Evolutionary conservation across 2,797 vertebrate genomes (phyloP), one percentile per base, ranked within the genome.

Genomic region (Artibeus jamaicensis): DNA sequence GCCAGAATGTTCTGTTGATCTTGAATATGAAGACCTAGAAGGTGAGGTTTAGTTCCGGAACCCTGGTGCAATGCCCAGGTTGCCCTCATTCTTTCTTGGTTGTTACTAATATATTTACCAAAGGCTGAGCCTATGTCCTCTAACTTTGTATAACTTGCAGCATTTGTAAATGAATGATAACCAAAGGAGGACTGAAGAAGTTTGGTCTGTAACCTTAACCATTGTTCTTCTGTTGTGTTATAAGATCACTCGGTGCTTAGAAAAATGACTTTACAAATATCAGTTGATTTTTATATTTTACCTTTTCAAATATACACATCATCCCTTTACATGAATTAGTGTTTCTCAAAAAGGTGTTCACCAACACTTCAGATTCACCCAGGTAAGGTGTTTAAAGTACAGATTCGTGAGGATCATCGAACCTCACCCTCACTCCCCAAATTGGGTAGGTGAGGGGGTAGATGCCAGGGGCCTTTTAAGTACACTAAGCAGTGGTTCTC

Each of bases 241-340:
- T 79, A 78, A 88, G 89, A 91, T 82, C 19, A 82, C 50, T 77
- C 89, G n/a, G 42, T 93, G 34, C 65, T 93, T 94, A 82, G 62
- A 85, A 94, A 74, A 95, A 82, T 86, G 29, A 65, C 50, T 93
- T 76, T 70, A 85, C 34, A 82, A 44, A n/a, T 71, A 79, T 0
- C 57, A 67, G 6, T 74, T 76, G 32, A 48, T 82, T 55, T 94
- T 91, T 32, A 65, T 96, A 37, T 37, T 94, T 93, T 32, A 82
- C 24, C 71, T 93, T 79, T 96, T 95, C 39, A 83, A 26, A 83
- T 79, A 62, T 81, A 26, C 24, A 42, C 21, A 48, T 93, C 18
- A 34, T 92, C 32, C 26, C 70, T 84, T 91, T 89, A 46, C 44
- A 46, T 89, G 67, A 74, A n/a, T 83, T 59, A 59, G 24, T 59